These are phyloP conservation scores for Platypus cylindrus DNA, from an alignment of 2,888 invertebrate genomes.

Conservation along the genomic window DNA sequence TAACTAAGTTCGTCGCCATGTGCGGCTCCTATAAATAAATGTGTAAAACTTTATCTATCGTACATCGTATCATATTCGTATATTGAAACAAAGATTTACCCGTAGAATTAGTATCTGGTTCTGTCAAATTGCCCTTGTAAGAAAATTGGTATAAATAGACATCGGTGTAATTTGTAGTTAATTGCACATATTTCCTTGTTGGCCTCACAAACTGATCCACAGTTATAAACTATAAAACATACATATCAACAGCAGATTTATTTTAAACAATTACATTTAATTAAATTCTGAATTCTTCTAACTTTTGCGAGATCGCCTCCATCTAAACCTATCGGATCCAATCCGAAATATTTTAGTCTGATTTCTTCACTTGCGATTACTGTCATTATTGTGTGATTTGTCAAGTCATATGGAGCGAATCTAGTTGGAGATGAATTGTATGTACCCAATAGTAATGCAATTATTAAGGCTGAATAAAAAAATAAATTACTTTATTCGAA, in stretches of 20 bases:
- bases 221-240: slow-evolving; percentile 32
- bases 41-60: too few species aligned
- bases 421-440: background rate
- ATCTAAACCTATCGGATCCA: background rate
- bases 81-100: too few species aligned
- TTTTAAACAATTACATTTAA: background rate
- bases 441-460: background rate
- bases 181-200: slow-evolving; percentile 29
- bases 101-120: background rate
- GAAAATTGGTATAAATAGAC: slow-evolving; percentile 21
- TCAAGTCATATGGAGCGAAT: slow-evolving; percentile 15
- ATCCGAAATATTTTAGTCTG: slow-evolving; percentile 13
- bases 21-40: too few species aligned
- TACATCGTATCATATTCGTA: too few species aligned
- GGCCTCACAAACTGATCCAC: slow-evolving; percentile 36
- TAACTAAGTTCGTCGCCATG: too few species aligned
- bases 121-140: slow-evolving; percentile 17
- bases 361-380: slow-evolving; percentile 7
- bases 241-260: background rate
- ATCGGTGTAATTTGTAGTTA: slow-evolving; percentile 31
- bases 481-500: too few species aligned
- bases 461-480: background rate
- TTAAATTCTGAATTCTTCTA: background rate
- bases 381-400: slow-evolving; percentile 5
- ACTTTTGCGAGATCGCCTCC: background rate